These are phyloP conservation scores for Brachymystax lenok DNA, from an alignment of 2,797 vertebrate genomes.

Conservation along the genomic window DNA sequence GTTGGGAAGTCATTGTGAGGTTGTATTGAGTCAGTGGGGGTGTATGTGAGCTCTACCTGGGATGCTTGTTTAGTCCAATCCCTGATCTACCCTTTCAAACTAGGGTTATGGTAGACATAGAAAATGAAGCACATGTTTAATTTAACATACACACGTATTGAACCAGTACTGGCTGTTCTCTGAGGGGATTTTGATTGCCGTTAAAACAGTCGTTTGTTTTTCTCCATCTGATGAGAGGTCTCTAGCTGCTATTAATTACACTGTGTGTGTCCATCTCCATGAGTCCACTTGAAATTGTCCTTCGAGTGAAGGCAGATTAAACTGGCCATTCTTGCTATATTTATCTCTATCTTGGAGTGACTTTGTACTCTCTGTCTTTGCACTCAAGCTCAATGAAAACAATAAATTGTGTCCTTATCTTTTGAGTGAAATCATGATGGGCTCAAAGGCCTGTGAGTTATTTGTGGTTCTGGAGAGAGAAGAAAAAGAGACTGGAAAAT, in stretches of 20 bases:
- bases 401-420: conserved; percentile 79
- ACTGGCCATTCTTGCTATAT: conserved; percentile 70
- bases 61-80: conserved; percentile 27
- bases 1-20: conserved; percentile 72
- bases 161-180: conserved; percentile 34
- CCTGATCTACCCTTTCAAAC: conserved; percentile 18
- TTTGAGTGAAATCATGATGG: conserved; percentile 72
- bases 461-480: conserved; percentile 69
- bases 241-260: conserved; percentile 57
- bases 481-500: conserved; percentile 62
- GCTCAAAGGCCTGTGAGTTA: conserved; percentile 68
- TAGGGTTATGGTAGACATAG: conserved; percentile 15
- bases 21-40: conserved; percentile 8
- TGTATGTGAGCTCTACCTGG: conserved; percentile 6
- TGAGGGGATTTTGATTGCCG: conserved; percentile 48
- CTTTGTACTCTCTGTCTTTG: conserved; percentile 68
- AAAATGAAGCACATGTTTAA: conserved; percentile 28
- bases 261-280: conserved; percentile 50
- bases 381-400: conserved; percentile 75
- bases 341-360: conserved; percentile 71
- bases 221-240: conserved; percentile 60
- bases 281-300: conserved; percentile 61
- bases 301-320: conserved; percentile 63
- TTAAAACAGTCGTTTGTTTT: conserved; percentile 41
- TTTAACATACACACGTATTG: conserved; percentile 32